phyloP scores from a whole-genome alignment of 2,888 invertebrate genomes.

The Oligia strigilis region DNA sequence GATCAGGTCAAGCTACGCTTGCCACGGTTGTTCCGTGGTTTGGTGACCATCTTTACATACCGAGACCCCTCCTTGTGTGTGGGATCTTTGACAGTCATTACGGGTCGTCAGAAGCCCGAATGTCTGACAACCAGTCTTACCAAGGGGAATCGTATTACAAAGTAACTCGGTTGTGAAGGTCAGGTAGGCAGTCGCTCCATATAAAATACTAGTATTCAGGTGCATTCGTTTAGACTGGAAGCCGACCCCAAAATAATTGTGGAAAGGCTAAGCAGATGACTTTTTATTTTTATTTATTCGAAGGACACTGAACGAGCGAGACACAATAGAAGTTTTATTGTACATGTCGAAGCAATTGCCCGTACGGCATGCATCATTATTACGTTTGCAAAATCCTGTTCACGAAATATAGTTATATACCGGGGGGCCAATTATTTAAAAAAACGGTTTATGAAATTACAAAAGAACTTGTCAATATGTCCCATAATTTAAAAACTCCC shows the following conservation, averaged over 20 bases:
- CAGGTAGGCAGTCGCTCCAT: neutral
- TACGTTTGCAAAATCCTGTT: neutral
- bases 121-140: neutral
- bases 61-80: neutral
- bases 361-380: neutral
- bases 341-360: neutral
- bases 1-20: neutral
- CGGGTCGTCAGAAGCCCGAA: neutral
- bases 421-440: neutral
- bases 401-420: neutral
- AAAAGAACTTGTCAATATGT: conserved; percentile 2
- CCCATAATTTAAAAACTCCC: neutral
- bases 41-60: neutral
- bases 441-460: neutral
- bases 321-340: too few species aligned
- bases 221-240: neutral
- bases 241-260: neutral
- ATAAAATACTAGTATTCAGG: neutral
- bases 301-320: too few species aligned
- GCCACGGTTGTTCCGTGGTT: neutral
- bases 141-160: neutral
- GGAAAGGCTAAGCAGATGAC: too few species aligned
- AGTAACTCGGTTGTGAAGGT: neutral
- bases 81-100: neutral
- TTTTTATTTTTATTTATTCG: neutral